phyloP scores from a whole-genome alignment of 2,797 vertebrate genomes.

The Poecilia wingei region DNA sequence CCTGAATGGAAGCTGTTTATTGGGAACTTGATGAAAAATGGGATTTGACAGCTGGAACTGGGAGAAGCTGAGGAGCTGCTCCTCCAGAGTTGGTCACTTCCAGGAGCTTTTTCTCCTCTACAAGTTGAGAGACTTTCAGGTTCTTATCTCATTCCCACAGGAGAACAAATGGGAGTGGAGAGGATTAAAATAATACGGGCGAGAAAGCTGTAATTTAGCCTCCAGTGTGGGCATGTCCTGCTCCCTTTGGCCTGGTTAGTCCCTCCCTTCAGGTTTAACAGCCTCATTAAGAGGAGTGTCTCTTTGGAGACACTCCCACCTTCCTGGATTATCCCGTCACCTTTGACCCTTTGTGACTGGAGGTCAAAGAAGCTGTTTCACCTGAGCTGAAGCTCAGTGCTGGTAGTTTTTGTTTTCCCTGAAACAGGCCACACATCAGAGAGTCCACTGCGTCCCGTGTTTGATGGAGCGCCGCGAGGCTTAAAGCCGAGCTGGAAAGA shows the following conservation, averaged over 20 bases:
- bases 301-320: conserved; percentile 68
- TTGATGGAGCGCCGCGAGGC: not conserved
- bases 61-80: conserved; percentile 49
- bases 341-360: conserved; percentile 66
- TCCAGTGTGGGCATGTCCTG: conserved; percentile 83
- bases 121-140: conserved; percentile 83
- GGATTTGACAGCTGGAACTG: conserved; percentile 76
- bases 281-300: conserved; percentile 56
- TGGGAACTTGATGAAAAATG: conserved; percentile 77
- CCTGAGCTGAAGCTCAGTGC: conserved; percentile 36
- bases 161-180: conserved; percentile 96
- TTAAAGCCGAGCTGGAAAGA: conserved; percentile 8
- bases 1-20: conserved; percentile 69
- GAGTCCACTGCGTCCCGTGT: not conserved
- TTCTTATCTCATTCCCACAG: conserved; percentile 96
- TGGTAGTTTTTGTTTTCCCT: not conserved
- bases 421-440: not conserved
- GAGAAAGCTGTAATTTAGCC: conserved; percentile 92
- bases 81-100: conserved; percentile 24
- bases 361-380: conserved; percentile 53
- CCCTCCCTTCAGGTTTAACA: conserved; percentile 81
- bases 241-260: conserved; percentile 70
- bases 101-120: not conserved
- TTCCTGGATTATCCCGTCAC: conserved; percentile 72
- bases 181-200: conserved; percentile 95